These are phyloP conservation scores for Gnatocerus cornutus DNA, from an alignment of 2,888 invertebrate genomes.

Conservation along the genomic window DNA sequence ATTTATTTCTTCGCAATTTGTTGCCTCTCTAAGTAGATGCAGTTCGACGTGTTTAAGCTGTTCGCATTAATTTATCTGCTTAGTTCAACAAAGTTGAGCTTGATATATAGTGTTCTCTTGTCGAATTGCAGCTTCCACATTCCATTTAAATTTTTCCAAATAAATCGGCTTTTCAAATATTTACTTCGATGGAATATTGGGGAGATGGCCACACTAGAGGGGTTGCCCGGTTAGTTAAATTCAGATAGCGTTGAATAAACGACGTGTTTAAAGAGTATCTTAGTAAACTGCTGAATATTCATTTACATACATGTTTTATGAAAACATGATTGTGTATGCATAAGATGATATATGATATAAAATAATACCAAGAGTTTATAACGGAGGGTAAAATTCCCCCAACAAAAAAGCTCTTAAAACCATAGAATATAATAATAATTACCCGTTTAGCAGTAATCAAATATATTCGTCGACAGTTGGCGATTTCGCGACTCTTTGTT, in stretches of 20 bases:
- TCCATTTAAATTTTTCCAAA: conserved; percentile 12
- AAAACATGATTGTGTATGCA: conserved; percentile 40
- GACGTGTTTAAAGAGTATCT: conserved; percentile 45
- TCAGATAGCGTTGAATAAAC: conserved; percentile 31
- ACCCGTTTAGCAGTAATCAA: no score
- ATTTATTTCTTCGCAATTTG: no score
- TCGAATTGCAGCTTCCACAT: conserved; percentile 1
- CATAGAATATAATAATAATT: no score
- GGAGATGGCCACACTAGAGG: conserved; percentile 6
- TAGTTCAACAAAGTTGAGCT: conserved; percentile 7
- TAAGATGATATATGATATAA: conserved; percentile 36
- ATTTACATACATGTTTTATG: conserved; percentile 42
- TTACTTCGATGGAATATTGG: conserved; percentile 22
- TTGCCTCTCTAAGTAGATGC: conserved; percentile 4
- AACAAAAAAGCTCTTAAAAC: no score
- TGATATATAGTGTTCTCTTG: conserved; percentile 2
- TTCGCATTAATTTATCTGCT: conserved; percentile 31
- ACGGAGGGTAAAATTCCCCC: no score
- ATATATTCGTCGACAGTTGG: no score
- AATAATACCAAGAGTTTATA: conserved; percentile 7
- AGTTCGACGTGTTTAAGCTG: conserved; percentile 25
- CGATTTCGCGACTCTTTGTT: neutral
- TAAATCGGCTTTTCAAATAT: conserved; percentile 19
- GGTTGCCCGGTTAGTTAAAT: conserved; percentile 21
- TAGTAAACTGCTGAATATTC: conserved; percentile 48